A percentile compares a stretch with the other conserved stretches of the same genome.
These are phyloP conservation scores for Oreochromis aureus DNA, from an alignment of 2,113 vertebrate species.

Conservation along the genomic window DNA sequence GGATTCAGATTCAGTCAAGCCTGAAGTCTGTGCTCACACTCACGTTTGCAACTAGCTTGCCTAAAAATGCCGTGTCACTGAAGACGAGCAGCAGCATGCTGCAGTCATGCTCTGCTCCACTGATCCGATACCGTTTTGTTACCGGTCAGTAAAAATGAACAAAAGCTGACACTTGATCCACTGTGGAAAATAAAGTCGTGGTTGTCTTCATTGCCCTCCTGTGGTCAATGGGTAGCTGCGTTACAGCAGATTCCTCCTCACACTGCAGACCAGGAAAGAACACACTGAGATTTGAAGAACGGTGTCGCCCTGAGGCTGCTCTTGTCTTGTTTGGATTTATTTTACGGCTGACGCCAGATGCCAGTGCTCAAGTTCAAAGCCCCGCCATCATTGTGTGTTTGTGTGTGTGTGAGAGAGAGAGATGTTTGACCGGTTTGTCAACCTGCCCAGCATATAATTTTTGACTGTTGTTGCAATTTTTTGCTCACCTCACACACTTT, in stretches of 20 bases:
- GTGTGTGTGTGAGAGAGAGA: background rate
- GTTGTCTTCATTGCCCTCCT: slow-evolving; percentile 24
- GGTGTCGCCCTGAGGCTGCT: background rate
- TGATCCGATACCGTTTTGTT: slow-evolving; percentile 12
- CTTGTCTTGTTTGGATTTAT: slow-evolving; percentile 17
- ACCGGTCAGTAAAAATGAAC: background rate
- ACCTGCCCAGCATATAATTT: background rate
- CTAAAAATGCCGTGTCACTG: slow-evolving; percentile 29
- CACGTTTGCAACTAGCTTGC: background rate
- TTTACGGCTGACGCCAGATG: slow-evolving; percentile 1
- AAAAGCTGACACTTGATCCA: slow-evolving; percentile 29
- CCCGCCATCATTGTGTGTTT: background rate
- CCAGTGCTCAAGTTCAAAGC: slow-evolving; percentile 27
- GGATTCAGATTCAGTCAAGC: background rate
- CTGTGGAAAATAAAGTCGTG: background rate
- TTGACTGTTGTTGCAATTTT: background rate
- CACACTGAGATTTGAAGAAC: background rate
- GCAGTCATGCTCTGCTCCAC: slow-evolving; percentile 11
- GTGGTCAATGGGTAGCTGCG: background rate
- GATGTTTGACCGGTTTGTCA: slow-evolving; percentile 19
- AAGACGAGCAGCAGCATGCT: background rate
- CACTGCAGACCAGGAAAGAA: background rate
- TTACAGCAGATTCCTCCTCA: background rate
- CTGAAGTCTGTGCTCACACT: background rate
- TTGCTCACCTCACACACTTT: background rate